A percentile compares a stretch with the other conserved stretches of the same genome.
These are phyloP conservation scores for Philereme vetulata DNA, from an alignment of 2,888 invertebrate genomes.

Conservation along the genomic window DNA sequence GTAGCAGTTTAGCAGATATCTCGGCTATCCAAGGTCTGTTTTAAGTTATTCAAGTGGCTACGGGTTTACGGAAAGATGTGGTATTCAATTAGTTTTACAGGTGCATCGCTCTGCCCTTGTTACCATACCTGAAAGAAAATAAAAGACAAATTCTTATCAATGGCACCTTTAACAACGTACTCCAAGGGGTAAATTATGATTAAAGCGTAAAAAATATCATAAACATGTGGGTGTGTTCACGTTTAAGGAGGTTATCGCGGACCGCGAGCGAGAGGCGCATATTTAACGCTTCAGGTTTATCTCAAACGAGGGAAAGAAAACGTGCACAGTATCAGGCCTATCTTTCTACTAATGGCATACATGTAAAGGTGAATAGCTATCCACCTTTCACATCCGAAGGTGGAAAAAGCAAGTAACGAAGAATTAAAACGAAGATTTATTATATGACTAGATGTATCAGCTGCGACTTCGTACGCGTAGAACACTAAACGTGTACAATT, in stretches of 20 bases:
- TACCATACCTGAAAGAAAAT: slow-evolving; percentile 46
- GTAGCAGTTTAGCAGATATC: too few relatives aligned
- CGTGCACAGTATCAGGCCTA: slow-evolving; percentile 73
- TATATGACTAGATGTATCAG: slow-evolving; percentile 40
- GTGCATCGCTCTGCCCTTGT: not conserved
- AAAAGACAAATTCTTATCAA: slow-evolving; percentile 37
- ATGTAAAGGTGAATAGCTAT: slow-evolving; percentile 76
- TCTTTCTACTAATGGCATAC: slow-evolving; percentile 77
- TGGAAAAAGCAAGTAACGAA: slow-evolving; percentile 58
- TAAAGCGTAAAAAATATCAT: slow-evolving; percentile 47
- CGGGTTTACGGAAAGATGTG: not conserved
- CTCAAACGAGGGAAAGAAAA: slow-evolving; percentile 59
- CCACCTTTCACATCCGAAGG: slow-evolving; percentile 49
- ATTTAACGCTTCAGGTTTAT: slow-evolving; percentile 73
- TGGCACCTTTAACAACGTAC: slow-evolving; percentile 30
- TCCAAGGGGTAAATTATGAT: slow-evolving; percentile 42
- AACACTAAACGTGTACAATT: too few relatives aligned
- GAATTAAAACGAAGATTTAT: slow-evolving; percentile 60
- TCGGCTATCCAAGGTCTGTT: too few relatives aligned
- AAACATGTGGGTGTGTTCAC: slow-evolving; percentile 47
- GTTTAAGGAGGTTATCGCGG: slow-evolving; percentile 57
- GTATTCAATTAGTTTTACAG: slow-evolving; percentile 4
- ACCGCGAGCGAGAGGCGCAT: slow-evolving; percentile 65
- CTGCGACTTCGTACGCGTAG: too few relatives aligned
- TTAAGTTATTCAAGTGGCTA: not conserved